Evolutionary conservation across 2,888 invertebrate species (phyloP), one percentile per base, ranked within the genome.

Genomic region (Anoplius nigerrimus): DNA sequence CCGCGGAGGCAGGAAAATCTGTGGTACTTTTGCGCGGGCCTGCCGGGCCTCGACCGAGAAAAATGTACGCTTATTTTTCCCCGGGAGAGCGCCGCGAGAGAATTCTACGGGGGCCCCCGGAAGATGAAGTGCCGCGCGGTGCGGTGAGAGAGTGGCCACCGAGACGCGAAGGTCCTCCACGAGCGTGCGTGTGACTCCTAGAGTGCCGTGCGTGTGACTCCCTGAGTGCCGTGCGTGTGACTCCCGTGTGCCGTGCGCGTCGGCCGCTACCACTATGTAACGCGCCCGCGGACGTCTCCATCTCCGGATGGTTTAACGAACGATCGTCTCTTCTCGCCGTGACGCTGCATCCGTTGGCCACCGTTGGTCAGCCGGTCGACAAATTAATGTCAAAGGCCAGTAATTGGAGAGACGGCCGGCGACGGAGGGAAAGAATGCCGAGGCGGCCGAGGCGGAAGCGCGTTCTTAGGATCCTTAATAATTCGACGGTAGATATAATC

Each of bases 361-460:
- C 66, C 71, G 76, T 74, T 61, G 71, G 70, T 67, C 74, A 71
- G 69, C 65, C 67, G 69, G 59, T 67, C 76, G 79, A 79, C 77
- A 79, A 79, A 79, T 79, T 79, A 79, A 77, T 77, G 79, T 79
- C 79, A 79, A 75, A 79, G 79, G 79, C 75, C 73, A 73, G 75
- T 77, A 77, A 75, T 79, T 76, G 79, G 79, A 64, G 67, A 66
- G 71, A 66, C 62, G 16, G 22, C 20, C 64, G 71, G 64, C 62
- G 16, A 20, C 20, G 24, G 20, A 43, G 13, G 56, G 61, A 65
- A 72, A 64, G 74, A 69, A 69, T 62, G 68, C 62, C n/a, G 34
- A 46, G 45, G 55, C 59, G 52, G 24, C 46, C 52, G 43, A 65
- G 66, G 63, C 78, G 72, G 74, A 73, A 76, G 76, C 57, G 51